Evolutionary conservation across 53 echinoderm and acorn worm genomes (phyloP), one percentile per base, ranked within the genome.

Genomic region (Arbacia lixula): DNA sequence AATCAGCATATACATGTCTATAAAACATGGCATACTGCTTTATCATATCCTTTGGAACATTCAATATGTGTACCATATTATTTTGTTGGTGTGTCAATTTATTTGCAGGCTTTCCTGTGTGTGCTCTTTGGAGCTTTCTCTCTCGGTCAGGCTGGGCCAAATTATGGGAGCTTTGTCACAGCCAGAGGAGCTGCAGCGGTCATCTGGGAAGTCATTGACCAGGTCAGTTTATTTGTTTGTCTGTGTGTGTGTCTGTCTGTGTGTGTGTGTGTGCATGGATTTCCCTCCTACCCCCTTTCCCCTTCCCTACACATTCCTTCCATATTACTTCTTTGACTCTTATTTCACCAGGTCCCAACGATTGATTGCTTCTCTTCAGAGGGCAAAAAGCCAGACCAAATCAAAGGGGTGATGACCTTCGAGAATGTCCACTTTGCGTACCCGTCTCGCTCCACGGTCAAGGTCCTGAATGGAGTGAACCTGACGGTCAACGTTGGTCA

Each of bases 41-140:
- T n/a, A n/a, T n/a, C n/a, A n/a, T n/a, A n/a, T n/a, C n/a, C n/a
- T n/a, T n/a, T n/a, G n/a, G n/a, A n/a, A n/a, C n/a, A n/a, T n/a
- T n/a, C n/a, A n/a, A n/a, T n/a, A n/a, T n/a, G n/a, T n/a, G n/a
- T n/a, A n/a, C n/a, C n/a, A n/a, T n/a, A n/a, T n/a, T n/a, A n/a
- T n/a, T n/a, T n/a, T n/a, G n/a, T n/a, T n/a, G n/a, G n/a, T n/a
- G n/a, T n/a, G n/a, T n/a, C n/a, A 2, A 42, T 72, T 52, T 72
- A 8, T 27, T 27, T 60, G n/a, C 76, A 96, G 96, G 88, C 90
- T 62, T 94, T 96, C 72, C 91, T 96, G 20, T 74, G 85, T 43
- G 96, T 96, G 5, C 74, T 96, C 30, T 96, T 96, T 84, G 96
- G 96, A 51, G 87, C 89, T 20, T 96, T 96, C 72, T 85, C 93